phyloP scores from a whole-genome alignment of 2,797 vertebrate genomes.

The Rhinogobio ventralis region DNA sequence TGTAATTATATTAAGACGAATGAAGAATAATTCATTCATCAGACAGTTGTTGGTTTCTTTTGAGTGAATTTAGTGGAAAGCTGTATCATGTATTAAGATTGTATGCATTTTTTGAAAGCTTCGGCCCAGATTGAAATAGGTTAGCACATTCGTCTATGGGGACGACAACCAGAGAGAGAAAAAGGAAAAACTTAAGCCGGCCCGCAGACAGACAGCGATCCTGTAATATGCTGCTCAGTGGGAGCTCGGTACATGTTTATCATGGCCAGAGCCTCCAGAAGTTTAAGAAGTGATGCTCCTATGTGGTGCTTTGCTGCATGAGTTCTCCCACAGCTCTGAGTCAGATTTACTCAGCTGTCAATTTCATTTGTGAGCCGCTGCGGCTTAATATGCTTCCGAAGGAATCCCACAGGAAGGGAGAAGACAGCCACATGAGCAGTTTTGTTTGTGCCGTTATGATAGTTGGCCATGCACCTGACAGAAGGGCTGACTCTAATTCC shows the following conservation, averaged over 20 bases:
- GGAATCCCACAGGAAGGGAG: constrained; percentile 17
- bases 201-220: constrained; percentile 31
- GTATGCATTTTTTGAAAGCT: constrained; percentile 1
- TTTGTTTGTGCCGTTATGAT: background rate
- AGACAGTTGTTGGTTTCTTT: background rate
- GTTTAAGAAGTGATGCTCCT: constrained; percentile 49
- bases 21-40: background rate
- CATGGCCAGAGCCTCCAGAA: constrained; percentile 26
- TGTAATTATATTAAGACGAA: too few relatives aligned
- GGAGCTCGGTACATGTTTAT: constrained; percentile 47
- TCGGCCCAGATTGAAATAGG: constrained; percentile 19
- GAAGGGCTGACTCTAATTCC: background rate
- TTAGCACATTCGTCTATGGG: constrained; percentile 22
- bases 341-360: constrained; percentile 52
- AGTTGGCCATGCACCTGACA: constrained; percentile 12
- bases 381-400: constrained; percentile 28
- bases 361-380: constrained; percentile 43
- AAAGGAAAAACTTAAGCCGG: constrained; percentile 32
- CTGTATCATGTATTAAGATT: background rate
- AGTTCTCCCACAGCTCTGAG: constrained; percentile 39
- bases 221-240: constrained; percentile 42
- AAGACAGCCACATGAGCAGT: constrained; percentile 15
- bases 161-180: constrained; percentile 12
- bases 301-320: constrained; percentile 44
- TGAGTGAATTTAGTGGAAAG: background rate